Conservation (phyloP, 2,113 vertebrate genomes). For the Tor tambroides region DNA sequence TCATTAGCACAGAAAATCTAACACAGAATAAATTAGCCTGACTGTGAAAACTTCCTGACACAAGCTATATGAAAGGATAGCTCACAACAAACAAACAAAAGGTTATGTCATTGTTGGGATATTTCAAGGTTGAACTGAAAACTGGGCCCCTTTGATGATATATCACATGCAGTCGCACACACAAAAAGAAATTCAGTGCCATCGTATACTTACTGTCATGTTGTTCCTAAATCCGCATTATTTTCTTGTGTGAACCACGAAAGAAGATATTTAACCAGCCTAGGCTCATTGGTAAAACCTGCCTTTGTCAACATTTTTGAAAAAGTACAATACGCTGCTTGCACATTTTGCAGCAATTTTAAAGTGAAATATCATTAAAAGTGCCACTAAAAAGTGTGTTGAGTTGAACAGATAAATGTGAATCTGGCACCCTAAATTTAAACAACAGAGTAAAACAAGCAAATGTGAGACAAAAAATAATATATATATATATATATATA, state of each 20-base stretch:
- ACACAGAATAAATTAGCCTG: slow-evolving; percentile 38
- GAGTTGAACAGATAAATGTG: neutral
- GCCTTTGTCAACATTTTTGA: neutral
- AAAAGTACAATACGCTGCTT: neutral
- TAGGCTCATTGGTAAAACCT: neutral
- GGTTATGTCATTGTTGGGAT: neutral
- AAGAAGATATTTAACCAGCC: neutral
- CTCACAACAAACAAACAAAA: neutral
- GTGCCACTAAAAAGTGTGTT: neutral
- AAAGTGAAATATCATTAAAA: neutral
- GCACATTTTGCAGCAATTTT: neutral
- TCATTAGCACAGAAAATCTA: slow-evolving; percentile 44
- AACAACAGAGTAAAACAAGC: neutral
- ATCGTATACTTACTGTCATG: neutral
- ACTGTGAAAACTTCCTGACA: slow-evolving; percentile 3
- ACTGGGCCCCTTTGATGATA: neutral
- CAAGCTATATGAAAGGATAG: neutral
- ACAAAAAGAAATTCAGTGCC: no score
- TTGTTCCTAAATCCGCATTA: neutral
- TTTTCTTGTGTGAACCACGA: neutral
- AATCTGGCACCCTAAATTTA: neutral
- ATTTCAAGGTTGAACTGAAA: neutral
- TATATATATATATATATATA: no score
- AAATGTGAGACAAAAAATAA: neutral
- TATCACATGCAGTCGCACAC: neutral